phyloP scores from a whole-genome alignment of 2,888 invertebrate species.

The Phyllotreta cruciferae region DNA sequence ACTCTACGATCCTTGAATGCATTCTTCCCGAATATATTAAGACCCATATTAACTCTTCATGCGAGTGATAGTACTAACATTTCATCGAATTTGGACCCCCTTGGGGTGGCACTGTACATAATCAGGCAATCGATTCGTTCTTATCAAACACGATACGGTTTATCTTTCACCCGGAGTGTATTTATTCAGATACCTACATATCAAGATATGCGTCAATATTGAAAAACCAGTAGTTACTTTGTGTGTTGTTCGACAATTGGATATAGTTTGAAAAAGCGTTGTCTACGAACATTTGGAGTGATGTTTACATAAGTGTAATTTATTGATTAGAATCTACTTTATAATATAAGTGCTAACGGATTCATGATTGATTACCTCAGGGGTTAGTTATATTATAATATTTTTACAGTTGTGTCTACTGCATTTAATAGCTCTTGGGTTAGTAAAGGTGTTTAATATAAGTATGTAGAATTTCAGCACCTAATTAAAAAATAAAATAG shows the following conservation, averaged over 20 bases:
- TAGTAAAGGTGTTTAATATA: no score
- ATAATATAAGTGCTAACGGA: no score
- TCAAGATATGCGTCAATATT: conserved; percentile 37
- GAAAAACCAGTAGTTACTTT: conserved; percentile 46
- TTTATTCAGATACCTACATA: conserved; percentile 24
- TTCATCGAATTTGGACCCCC: not conserved
- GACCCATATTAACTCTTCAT: no score
- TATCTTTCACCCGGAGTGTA: conserved; percentile 37
- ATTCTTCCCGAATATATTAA: no score
- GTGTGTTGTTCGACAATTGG: conserved; percentile 34
- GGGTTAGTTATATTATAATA: no score
- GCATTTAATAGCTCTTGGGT: no score
- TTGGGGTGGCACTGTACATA: conserved; percentile 22
- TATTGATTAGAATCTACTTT: not conserved
- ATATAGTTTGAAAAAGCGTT: conserved; percentile 36
- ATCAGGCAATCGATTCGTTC: conserved; percentile 37
- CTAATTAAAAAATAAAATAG: no score
- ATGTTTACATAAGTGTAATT: not conserved
- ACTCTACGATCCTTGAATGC: no score
- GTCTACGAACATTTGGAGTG: not conserved
- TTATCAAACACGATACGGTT: conserved; percentile 40
- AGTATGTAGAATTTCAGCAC: no score
- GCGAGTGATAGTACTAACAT: no score
- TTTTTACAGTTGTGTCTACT: no score
- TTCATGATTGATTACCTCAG: no score